Base-by-base conservation (phyloP, 1,140 invertebrate species). In the Drosophila ogumai region DNA sequence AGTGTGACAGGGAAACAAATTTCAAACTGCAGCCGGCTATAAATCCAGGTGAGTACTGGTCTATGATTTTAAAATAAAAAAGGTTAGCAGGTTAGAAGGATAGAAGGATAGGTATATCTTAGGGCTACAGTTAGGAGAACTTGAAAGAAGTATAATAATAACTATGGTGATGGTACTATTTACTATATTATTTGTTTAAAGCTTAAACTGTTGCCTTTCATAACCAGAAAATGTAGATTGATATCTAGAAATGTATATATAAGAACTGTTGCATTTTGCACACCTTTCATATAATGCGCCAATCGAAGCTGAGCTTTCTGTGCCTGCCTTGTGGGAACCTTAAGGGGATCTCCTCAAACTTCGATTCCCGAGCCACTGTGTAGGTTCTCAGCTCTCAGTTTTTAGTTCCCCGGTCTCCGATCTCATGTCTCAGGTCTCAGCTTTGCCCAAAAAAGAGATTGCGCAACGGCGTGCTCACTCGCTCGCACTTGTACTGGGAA, bases 11-110 rank as follows among this genome's bases (percentile, higher is more conserved):
- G 34, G 40, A 40, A 44, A 38, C 49, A 10, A 43, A 60, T 78
- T 87, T 88, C 74, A 81, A 84, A 84, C 68, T 78, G 85, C 52
- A 80, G 76, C 84, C 85, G 85, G 68, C 65, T 55, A 75, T 17
- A 84, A 54, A 88, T 67, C 79, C 84, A 90, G 84, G 84, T 88
- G 44, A 88, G 85, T n/a, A 0, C 9, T 6, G 19, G 8, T 36
- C 46, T 38, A 15, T 28, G 10, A 1, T 22, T 31, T 32, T 17
- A 17, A 31, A 50, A 50, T 17, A 7, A 25, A n/a, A 19, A n/a
- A 9, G 19, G 0, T 22, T 9, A 22, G 8, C 7, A 22, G n/a
- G 1, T 3, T 19, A 5, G 1, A 36, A 36, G 1, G 22, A 54
- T 19, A 5, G 1, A 36, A 36, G 1, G 22, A 54, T n/a, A 54